These are phyloP conservation scores for Acanthurus leucopareius DNA, from an alignment of 2,797 vertebrate genomes.

Conservation along the genomic window DNA sequence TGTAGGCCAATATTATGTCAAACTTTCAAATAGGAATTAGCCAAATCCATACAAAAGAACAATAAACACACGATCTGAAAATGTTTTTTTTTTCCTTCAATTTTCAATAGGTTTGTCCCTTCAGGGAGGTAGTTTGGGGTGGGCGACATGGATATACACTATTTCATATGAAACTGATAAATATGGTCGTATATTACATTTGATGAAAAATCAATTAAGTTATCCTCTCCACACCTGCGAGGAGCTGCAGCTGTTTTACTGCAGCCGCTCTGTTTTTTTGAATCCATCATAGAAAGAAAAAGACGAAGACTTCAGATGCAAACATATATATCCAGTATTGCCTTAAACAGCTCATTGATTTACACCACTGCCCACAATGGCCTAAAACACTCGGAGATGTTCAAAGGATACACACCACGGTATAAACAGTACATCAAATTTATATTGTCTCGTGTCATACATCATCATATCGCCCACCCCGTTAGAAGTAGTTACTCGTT, in stretches of 20 bases:
- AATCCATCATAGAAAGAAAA: conserved; percentile 10
- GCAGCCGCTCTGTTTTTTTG: not conserved
- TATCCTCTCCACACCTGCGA: not conserved
- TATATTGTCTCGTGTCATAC: not conserved
- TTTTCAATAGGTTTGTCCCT: not conserved
- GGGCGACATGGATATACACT: conserved; percentile 1
- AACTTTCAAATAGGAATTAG: not conserved
- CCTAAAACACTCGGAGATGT: not conserved
- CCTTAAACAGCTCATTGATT: conserved; percentile 8
- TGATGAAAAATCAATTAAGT: not conserved
- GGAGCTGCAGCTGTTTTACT: conserved; percentile 2
- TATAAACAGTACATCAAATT: not conserved
- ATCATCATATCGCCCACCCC: conserved; percentile 19
- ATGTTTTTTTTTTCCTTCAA: not conserved
- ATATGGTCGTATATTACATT: not conserved
- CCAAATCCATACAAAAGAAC: conserved; percentile 36
- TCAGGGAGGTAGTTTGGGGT: not conserved
- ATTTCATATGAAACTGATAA: not conserved
- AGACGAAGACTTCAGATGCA: conserved; percentile 4
- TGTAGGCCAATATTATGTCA: conserved; percentile 7
- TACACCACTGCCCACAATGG: conserved; percentile 19
- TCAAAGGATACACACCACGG: not conserved
- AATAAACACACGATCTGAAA: not conserved
- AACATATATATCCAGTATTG: conserved; percentile 17
- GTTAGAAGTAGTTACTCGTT: not conserved